phyloP scores from a whole-genome alignment of 2,888 invertebrate genomes.

The Theodoxus fluviatilis region DNA sequence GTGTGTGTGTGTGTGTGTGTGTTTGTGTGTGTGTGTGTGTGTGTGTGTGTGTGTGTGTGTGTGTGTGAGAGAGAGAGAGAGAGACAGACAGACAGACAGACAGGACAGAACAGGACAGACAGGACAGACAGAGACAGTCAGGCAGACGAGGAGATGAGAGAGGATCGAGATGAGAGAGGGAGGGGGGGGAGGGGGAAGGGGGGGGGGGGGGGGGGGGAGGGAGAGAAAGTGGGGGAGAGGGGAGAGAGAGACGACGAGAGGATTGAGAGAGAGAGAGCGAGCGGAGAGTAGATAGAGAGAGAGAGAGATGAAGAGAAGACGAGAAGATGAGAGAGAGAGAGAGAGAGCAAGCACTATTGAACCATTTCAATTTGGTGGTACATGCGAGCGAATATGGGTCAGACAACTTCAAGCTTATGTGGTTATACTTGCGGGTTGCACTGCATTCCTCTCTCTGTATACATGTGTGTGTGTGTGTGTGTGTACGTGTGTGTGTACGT shows the following conservation, averaged over 20 bases:
- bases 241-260: conserved; percentile 10
- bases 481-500: too few species aligned
- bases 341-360: too few species aligned
- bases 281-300: conserved; percentile 6
- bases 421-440: too few species aligned
- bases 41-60: conserved; percentile 18
- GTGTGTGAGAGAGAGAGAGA: background rate
- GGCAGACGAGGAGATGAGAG: background rate
- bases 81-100: background rate
- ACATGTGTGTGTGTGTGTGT: too few species aligned
- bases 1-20: background rate
- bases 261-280: conserved; percentile 18
- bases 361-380: too few species aligned
- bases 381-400: too few species aligned
- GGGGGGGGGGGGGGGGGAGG: conserved; percentile 5
- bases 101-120: background rate
- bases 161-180: background rate
- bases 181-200: background rate
- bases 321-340: background rate
- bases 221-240: conserved; percentile 6
- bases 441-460: too few species aligned
- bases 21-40: conserved; percentile 19
- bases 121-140: background rate
- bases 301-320: background rate
- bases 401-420: too few species aligned